Base-by-base conservation (phyloP, 1,140 invertebrate genomes). In the Drosophila arizonae region DNA sequence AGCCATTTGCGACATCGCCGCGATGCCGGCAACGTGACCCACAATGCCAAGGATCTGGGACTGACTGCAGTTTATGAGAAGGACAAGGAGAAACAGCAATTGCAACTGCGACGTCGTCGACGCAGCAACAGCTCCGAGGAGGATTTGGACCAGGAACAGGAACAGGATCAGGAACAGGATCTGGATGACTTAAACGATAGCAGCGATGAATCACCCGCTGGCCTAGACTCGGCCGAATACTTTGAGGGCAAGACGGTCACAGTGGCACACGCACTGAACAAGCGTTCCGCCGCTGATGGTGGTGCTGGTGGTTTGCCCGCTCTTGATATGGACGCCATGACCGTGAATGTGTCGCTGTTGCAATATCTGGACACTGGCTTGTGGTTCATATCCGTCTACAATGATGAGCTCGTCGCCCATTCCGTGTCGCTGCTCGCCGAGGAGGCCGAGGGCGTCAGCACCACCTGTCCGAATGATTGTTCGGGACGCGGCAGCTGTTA, bases 311-410 rank as follows among this genome's bases (percentile, higher is more conserved):
- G 82, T 1, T 92, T 92, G 36, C 90, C 91, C 0, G 81, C 89
- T 0, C 71, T 92, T n/a, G 92, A 93, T 61, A 92, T 93, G 71
- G 94, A 95, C 46, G 93, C 95, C 68, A 95, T 95, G 94, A 93
- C 95, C 91, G 95, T 96, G 24, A 97, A 97, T 91, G 96, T 97
- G 11, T 96, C 95, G 60, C 93, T 98, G 63, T 92, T 97, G 48
- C 96, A 98, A 90, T 97, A 97, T 92, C 92, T 99, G 70, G 97
- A 98, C 90, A 96, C 96, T 11, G 98, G 98, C 6, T 94, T 96
- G 64, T 99, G 98, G 98, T 99, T 98, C 93, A 93, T 99, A 36
- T 97, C 97, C 4, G 94, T 99, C 65, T 99, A 98, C 92, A 99
- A 99, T 92, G 98, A 99, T 91, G 97, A 97, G 88, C 92, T 97